phyloP scores from a whole-genome alignment of 64 coral and sea anemone species.

The Platygyra sinensis region DNA sequence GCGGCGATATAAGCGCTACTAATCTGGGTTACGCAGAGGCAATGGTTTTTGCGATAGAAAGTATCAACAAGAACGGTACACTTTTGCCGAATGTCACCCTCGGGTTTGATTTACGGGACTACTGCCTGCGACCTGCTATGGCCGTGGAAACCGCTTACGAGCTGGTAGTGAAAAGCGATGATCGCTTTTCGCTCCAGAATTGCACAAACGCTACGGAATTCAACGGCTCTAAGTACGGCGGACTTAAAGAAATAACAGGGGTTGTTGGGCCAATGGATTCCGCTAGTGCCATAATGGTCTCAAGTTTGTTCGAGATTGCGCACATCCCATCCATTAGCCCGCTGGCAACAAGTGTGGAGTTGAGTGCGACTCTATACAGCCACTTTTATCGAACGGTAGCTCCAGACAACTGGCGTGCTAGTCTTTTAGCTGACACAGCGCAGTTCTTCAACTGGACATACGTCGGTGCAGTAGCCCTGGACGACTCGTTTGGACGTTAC shows the following conservation, averaged over 20 bases:
- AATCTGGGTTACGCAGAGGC: slow-evolving; percentile 30
- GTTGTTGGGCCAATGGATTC: slow-evolving; percentile 54
- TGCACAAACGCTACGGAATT: not conserved
- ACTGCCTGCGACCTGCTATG: slow-evolving; percentile 34
- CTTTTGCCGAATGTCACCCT: slow-evolving; percentile 48
- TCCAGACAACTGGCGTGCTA: slow-evolving; percentile 46
- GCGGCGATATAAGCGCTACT: not conserved
- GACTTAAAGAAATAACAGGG: slow-evolving; percentile 1
- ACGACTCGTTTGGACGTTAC: slow-evolving; percentile 38
- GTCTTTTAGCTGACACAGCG: slow-evolving; percentile 36
- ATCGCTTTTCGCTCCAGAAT: not conserved
- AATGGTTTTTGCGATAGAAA: slow-evolving; percentile 60
- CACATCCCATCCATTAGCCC: slow-evolving; percentile 42
- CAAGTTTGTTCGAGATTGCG: slow-evolving; percentile 39
- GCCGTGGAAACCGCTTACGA: slow-evolving; percentile 43
- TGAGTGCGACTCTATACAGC: slow-evolving; percentile 20
- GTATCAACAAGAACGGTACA: slow-evolving; percentile 27
- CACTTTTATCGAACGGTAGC: slow-evolving; percentile 62
- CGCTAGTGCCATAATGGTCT: slow-evolving; percentile 23
- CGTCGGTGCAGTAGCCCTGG: slow-evolving; percentile 3
- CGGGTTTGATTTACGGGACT: slow-evolving; percentile 66
- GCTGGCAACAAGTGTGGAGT: slow-evolving; percentile 46
- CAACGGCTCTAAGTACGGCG: no score
- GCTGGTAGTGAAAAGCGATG: slow-evolving; percentile 25
- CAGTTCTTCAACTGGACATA: slow-evolving; percentile 58